Evolutionary conservation across 2,888 invertebrate genomes (phyloP).

Genomic region (Leptopilina syphax): DNA sequence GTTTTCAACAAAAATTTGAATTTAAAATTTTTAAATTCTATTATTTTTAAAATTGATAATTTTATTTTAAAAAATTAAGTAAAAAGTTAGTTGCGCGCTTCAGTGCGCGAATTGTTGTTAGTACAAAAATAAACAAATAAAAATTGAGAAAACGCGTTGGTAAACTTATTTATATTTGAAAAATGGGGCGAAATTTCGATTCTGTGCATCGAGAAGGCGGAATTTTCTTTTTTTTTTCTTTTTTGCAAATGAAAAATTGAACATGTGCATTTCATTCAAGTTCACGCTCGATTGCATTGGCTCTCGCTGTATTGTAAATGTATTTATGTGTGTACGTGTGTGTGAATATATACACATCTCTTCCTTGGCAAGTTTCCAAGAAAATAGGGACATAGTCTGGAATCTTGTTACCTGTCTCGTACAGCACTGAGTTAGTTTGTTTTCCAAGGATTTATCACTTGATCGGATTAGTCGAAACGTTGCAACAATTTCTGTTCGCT

Average conservation of each 20-base stretch:
- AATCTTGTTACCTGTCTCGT: slow-evolving; percentile 66
- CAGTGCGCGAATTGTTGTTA: too few relatives aligned
- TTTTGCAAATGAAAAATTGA: slow-evolving; percentile 31
- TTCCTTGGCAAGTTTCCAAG: slow-evolving; percentile 30
- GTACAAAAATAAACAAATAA: too few relatives aligned
- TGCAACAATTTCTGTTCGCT: slow-evolving; percentile 12
- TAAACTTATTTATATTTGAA: neutral
- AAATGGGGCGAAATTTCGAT: slow-evolving; percentile 1
- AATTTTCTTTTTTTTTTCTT: neutral
- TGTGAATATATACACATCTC: neutral
- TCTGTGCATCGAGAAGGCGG: slow-evolving; percentile 2
- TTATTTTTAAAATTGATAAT: too few relatives aligned
- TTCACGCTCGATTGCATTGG: slow-evolving; percentile 26
- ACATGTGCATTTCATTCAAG: slow-evolving; percentile 36
- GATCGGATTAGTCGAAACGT: slow-evolving; percentile 55
- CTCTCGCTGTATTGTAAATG: neutral
- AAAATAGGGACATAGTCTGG: slow-evolving; percentile 58
- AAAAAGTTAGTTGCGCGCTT: too few relatives aligned
- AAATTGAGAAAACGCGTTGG: neutral
- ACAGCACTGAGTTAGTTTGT: slow-evolving; percentile 60
- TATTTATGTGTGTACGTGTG: too few relatives aligned
- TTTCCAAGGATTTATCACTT: slow-evolving; percentile 59
- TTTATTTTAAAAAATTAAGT: too few relatives aligned
- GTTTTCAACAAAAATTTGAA: too few relatives aligned
- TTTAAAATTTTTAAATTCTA: too few relatives aligned